Percentiles rank a stretch among this genome's conserved stretches.
These are phyloP conservation scores for Drosophila lacicola DNA, from an alignment of 2,888 invertebrate genomes.

Conservation along the genomic window DNA sequence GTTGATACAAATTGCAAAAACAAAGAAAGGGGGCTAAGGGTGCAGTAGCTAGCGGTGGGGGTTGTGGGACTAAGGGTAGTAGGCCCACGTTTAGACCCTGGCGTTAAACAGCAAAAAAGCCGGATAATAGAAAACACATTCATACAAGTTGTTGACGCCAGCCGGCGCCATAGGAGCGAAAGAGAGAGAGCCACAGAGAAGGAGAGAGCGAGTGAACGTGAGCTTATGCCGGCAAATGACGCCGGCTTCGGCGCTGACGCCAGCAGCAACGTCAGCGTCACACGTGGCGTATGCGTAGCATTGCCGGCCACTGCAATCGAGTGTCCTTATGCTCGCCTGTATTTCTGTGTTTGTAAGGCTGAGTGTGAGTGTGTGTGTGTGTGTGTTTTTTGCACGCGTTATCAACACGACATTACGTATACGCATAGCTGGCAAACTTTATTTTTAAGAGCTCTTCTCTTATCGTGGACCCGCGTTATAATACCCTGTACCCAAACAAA, in stretches of 20 bases:
- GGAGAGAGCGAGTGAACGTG: neutral
- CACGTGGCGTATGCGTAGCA: slow-evolving; percentile 68
- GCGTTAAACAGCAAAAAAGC: slow-evolving; percentile 31
- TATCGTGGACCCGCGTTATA: slow-evolving; percentile 32
- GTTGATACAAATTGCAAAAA: slow-evolving; percentile 66
- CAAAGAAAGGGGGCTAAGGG: neutral
- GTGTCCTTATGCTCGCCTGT: slow-evolving; percentile 7
- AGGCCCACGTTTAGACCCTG: slow-evolving; percentile 4
- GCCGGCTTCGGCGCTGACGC: slow-evolving; percentile 14
- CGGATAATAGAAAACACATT: slow-evolving; percentile 72
- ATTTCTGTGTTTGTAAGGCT: neutral
- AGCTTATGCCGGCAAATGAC: slow-evolving; percentile 34
- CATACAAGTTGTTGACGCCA: slow-evolving; percentile 76
- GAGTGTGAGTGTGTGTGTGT: slow-evolving; percentile 4
- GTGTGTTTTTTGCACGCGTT: slow-evolving; percentile 23
- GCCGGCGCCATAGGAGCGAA: slow-evolving; percentile 24
- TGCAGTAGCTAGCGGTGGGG: neutral
- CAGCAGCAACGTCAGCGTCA: slow-evolving; percentile 22
- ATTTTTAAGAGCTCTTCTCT: slow-evolving; percentile 40
- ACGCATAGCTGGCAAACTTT: slow-evolving; percentile 39
- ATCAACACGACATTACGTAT: slow-evolving; percentile 36
- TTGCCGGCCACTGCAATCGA: slow-evolving; percentile 33
- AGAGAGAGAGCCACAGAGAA: neutral
- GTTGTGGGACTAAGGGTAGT: neutral
- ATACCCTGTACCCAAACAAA: slow-evolving; percentile 1